These are phyloP conservation scores for Zoanthus sansibaricus DNA, from an alignment of 92 coral and sea anemone genomes.

Conservation along the genomic window DNA sequence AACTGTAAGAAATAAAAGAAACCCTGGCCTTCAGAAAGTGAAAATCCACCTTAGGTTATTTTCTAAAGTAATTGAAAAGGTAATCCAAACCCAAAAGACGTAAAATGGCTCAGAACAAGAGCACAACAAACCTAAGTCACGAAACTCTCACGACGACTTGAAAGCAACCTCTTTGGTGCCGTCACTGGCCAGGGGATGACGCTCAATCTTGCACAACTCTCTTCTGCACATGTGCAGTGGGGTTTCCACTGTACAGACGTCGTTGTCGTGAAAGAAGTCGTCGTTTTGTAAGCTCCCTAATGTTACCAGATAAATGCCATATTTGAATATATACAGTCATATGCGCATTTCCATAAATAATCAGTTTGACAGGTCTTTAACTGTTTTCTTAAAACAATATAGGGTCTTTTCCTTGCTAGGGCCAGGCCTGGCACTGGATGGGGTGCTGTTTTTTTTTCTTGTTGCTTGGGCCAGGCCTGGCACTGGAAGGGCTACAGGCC, in stretches of 20 bases:
- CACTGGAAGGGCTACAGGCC: background rate
- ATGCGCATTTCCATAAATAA: too few relatives aligned
- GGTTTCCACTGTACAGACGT: constrained; percentile 34
- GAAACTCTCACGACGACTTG: constrained; percentile 17
- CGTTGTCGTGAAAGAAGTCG: constrained; percentile 44
- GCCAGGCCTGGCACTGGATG: background rate
- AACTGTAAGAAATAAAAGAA: constrained; percentile 1
- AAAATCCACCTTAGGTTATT: background rate
- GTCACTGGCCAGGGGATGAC: constrained; percentile 32
- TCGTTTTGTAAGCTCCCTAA: constrained; percentile 49
- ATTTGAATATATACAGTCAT: too few relatives aligned
- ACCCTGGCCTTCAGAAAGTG: background rate
- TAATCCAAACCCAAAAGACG: background rate
- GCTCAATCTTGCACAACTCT: constrained; percentile 3
- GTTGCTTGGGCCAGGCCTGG: background rate
- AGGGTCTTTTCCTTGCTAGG: background rate
- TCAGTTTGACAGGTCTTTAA: too few relatives aligned
- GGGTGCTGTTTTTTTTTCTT: background rate
- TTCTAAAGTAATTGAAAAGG: background rate
- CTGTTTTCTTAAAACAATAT: background rate
- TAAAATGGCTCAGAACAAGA: background rate
- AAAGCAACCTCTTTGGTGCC: constrained; percentile 26
- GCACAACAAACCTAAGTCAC: background rate
- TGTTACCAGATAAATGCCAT: too few relatives aligned
- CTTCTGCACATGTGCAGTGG: constrained; percentile 28